Conservation (phyloP, 1,140 invertebrate species). For the Platyscapa corneri region DNA sequence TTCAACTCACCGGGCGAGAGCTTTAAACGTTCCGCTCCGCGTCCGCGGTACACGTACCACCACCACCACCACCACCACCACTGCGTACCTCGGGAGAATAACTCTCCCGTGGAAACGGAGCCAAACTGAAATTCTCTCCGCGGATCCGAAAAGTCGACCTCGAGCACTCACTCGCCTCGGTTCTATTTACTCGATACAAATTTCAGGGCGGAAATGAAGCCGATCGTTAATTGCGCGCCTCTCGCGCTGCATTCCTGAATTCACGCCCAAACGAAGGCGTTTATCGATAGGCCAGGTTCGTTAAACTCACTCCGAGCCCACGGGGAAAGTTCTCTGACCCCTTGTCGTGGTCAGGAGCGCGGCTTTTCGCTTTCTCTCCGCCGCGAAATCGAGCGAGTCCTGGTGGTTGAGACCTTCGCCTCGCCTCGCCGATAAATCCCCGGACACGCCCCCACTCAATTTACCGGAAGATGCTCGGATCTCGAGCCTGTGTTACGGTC, state of each 20-base stretch:
- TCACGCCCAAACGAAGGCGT: neutral
- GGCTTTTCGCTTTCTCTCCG: neutral
- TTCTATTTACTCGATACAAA: neutral
- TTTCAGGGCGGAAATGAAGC: neutral
- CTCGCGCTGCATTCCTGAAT: neutral
- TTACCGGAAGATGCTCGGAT: constrained; percentile 5
- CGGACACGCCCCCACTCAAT: constrained; percentile 41
- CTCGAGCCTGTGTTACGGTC: neutral
- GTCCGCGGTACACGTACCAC: too few relatives aligned
- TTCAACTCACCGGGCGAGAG: too few relatives aligned
- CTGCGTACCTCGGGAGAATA: too few relatives aligned
- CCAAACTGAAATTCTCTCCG: too few relatives aligned
- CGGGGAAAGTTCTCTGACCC: constrained; percentile 13
- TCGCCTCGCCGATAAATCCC: constrained; percentile 32
- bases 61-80: too few relatives aligned
- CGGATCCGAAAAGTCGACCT: too few relatives aligned
- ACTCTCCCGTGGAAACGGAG: too few relatives aligned
- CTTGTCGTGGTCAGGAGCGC: constrained; percentile 3
- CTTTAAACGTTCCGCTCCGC: too few relatives aligned
- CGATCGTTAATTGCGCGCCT: neutral
- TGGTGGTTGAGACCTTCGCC: neutral
- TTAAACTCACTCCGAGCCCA: neutral
- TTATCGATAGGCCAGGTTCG: neutral
- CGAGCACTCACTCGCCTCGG: too few relatives aligned
- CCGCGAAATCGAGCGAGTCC: constrained; percentile 20